Percentiles rank a stretch among this genome's conserved stretches.
Evolutionary conservation across 2,113 vertebrate species (phyloP).

Genomic region (human): GRCh38 chr5:35762001-35762500

Average conservation of each 20-base stretch:
- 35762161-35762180: neutral
- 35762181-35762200: neutral
- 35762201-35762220: neutral
- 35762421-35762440: neutral
- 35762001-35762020: neutral
- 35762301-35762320: neutral
- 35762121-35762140: neutral
- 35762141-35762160: neutral
- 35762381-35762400: neutral
- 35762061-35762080: neutral
- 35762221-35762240: neutral
- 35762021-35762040: neutral
- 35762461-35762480: neutral
- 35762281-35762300: neutral
- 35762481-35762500: neutral
- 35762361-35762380: neutral
- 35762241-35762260: slow-evolving; percentile 10
- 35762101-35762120: neutral
- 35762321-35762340: neutral
- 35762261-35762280: slow-evolving; percentile 40
- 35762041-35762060: neutral
- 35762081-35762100: neutral
- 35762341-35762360: neutral
- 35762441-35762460: neutral
- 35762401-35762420: neutral